These are phyloP conservation scores for Volucella inflata DNA, from an alignment of 2,888 invertebrate genomes.

Conservation along the genomic window DNA sequence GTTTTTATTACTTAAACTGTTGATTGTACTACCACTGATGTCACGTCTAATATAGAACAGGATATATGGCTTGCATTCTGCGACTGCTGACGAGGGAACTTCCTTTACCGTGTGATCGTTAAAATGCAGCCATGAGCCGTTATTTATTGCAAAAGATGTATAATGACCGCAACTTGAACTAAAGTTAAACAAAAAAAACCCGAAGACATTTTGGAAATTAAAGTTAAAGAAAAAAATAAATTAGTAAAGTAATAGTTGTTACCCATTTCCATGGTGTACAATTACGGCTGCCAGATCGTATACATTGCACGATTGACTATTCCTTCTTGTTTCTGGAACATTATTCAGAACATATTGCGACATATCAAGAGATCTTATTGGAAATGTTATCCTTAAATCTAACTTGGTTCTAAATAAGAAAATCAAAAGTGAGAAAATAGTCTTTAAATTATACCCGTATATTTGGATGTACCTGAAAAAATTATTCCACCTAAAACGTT, in stretches of 20 bases:
- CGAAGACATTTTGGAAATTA: not conserved
- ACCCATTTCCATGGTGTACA: slow-evolving; percentile 93
- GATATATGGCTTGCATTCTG: slow-evolving; percentile 92
- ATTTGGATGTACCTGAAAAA: slow-evolving; percentile 84
- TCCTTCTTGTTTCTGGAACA: slow-evolving; percentile 87
- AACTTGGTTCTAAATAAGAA: slow-evolving; percentile 86
- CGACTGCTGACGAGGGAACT: slow-evolving; percentile 86
- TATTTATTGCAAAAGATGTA: slow-evolving; percentile 92
- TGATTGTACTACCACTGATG: slow-evolving; percentile 74
- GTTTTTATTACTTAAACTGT: slow-evolving; percentile 62
- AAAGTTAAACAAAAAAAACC: slow-evolving; percentile 78
- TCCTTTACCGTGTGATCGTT: slow-evolving; percentile 92
- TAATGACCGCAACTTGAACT: slow-evolving; percentile 94
- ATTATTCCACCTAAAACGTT: slow-evolving; percentile 92
- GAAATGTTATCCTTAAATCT: slow-evolving; percentile 91
- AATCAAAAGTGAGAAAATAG: not conserved
- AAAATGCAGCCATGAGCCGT: slow-evolving; percentile 93
- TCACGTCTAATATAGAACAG: slow-evolving; percentile 92
- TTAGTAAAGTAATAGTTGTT: slow-evolving; percentile 59
- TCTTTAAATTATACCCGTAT: not conserved
- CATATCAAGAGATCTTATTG: slow-evolving; percentile 90
- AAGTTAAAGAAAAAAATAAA: not conserved
- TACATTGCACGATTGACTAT: slow-evolving; percentile 86
- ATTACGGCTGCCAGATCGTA: slow-evolving; percentile 93
- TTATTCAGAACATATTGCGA: slow-evolving; percentile 89